Base-by-base conservation (phyloP, 2,888 invertebrate genomes). In the Priocnemis perturbator region DNA sequence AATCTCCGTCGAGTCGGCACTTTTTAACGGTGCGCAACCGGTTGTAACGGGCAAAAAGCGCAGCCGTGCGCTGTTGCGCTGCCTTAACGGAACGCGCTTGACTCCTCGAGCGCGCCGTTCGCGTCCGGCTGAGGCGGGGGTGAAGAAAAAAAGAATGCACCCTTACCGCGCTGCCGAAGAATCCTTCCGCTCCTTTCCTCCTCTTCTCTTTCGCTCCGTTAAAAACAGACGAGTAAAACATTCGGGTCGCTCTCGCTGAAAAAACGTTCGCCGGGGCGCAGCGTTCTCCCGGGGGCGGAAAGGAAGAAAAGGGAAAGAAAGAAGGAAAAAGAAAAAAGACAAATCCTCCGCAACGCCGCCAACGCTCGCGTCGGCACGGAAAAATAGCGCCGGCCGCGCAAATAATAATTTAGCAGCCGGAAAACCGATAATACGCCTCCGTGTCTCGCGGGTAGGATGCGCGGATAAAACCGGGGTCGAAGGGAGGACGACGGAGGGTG, bases 1-100 rank as follows among this genome's bases (percentile, higher is more conserved):
- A 37, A 37, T 37, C 37, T 37, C 37, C 37, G 37, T 7, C 37
- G 7, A 37, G 7, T 37, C 37, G 2, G 37, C 37, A 62, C 62
- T 79, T 77, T 79, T 78, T 69, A 80, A 77, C 77, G 73, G 70
- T 58, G 5, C 30, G n/a, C 57, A 61, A 45, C 55, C 37, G 37
- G 37, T 69, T 52, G 53, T 69, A 77, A 77, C 71, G 76, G 71
- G 69, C 63, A 73, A 73, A 72, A 77, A 67, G 9, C 19, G 19
- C 44, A 11, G 44, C 17, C 23, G 50, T 58, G n/a, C 37, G 21
- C 50, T 63, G 19, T 47, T 20, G n/a, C 48, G n/a, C 21, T 20
- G 53, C 14, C n/a, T n/a, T 69, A 71, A 77, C 67, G 60, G 61
- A 67, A 37, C 57, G 19, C 21, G 44, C 11, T 19, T 11, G 37